A percentile compares a stretch with the other conserved stretches of the same genome.
Evolutionary conservation across 1,140 invertebrate genomes (phyloP).

Genomic region (Drosophila parvula): DNA sequence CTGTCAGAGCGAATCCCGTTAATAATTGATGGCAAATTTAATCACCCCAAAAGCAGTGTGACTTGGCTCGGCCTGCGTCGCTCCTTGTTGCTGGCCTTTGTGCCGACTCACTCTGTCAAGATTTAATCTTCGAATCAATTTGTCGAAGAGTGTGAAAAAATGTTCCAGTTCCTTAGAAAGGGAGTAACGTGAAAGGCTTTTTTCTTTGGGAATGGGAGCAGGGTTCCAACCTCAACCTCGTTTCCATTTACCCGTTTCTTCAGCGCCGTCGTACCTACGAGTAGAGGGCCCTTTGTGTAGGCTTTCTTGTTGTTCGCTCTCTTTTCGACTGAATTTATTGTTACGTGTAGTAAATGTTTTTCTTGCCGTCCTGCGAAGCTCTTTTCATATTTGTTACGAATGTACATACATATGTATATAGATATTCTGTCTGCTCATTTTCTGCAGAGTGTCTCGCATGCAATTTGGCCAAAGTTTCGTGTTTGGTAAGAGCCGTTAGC

Average conservation of each 20-base stretch:
- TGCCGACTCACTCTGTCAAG: constrained; percentile 45
- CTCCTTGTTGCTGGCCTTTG: constrained; percentile 10
- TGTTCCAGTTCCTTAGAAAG: constrained; percentile 28
- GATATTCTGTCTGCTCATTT: constrained; percentile 18
- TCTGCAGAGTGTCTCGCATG: constrained; percentile 6
- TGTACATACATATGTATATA: background rate
- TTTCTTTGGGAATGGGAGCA: constrained; percentile 51
- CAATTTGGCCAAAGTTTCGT: constrained; percentile 64
- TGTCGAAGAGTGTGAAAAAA: constrained; percentile 69
- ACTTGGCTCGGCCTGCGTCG: background rate
- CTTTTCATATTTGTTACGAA: constrained; percentile 20
- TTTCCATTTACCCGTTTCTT: constrained; percentile 7
- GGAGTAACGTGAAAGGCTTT: constrained; percentile 50
- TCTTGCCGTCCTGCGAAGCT: constrained; percentile 34
- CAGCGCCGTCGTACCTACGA: background rate
- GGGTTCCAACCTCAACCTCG: constrained; percentile 13
- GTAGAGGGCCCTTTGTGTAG: constrained; percentile 45
- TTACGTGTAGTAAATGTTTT: constrained; percentile 74
- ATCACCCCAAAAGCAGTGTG: constrained; percentile 32
- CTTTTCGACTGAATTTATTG: constrained; percentile 73
- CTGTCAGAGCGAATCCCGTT: constrained; percentile 5
- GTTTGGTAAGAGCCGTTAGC: constrained; percentile 51
- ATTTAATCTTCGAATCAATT: constrained; percentile 78
- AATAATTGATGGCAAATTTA: constrained; percentile 65
- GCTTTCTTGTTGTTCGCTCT: constrained; percentile 48